Evolutionary conservation across 1,140 invertebrate genomes (phyloP), one percentile per base, ranked within the genome.

Genomic region (Camponotus pennsylvanicus): DNA sequence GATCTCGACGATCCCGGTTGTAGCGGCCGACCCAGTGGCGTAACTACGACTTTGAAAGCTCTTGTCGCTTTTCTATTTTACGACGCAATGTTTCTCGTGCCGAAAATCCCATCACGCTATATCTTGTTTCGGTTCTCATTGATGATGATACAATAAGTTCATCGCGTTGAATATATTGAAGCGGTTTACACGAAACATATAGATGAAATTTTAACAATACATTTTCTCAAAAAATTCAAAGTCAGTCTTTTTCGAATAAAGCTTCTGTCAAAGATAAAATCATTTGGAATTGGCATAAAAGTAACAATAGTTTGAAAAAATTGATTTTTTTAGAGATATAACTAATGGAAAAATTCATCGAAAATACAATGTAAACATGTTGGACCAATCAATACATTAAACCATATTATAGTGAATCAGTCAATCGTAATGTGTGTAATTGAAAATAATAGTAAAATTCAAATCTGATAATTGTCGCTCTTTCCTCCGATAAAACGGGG

Each of bases 1-100:
- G 80, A 89, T 89, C 86, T 85, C 85, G 57, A 45, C 66, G 86
- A 88, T 88, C 86, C 75, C 67, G 59, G 79, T 69, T 88, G 71
- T 77, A 88, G 78, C 86, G 80, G 71, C 69, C 55, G 64, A 63
- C 63, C 73, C 84, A 85, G 64, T 85, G 84, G 84, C 84, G 84
- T 85, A 85, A 77, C 77, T 59, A 67, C 64, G 40, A 85, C 59
- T 80, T 79, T 67, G 40, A 15, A 75, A 75, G 57, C 61, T 88
- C 42, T 59, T 52, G 5, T 5, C 73, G 27, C n/a, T 80, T 40
- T 37, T 42, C 32, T 79, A 45, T 64, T 88, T 86, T 57, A 88
- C 63, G 45, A 59, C 59, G 27, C 13, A 15, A 21, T 34, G 32
- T 57, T 61, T 55, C 52, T 32, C 18, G 27, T 15, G n/a, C 4